Evolutionary conservation across 2,113 vertebrate species (phyloP).

Genomic region (Micromys minutus): DNA sequence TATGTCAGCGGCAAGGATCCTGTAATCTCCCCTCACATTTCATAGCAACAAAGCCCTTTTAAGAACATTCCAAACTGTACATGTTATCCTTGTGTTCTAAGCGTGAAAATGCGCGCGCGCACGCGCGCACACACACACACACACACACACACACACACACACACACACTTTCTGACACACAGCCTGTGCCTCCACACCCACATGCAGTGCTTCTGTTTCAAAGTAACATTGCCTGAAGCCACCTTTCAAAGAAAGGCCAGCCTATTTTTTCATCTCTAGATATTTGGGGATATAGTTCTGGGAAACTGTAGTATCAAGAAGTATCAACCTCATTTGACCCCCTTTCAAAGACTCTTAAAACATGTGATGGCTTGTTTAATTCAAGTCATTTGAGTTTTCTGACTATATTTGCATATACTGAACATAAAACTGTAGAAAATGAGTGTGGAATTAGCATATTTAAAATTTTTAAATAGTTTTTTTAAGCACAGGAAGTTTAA

Average conservation of each 20-base stretch:
- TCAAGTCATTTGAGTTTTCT: conserved; percentile 8
- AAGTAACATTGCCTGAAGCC: not conserved
- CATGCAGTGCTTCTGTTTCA: not conserved
- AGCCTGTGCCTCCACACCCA: no score
- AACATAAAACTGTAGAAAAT: conserved; percentile 24
- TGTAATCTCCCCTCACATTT: not conserved
- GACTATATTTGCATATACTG: conserved; percentile 34
- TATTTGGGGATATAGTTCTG: not conserved
- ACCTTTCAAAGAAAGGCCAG: not conserved
- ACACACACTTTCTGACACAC: not conserved
- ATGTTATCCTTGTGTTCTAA: not conserved
- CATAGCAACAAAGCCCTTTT: not conserved
- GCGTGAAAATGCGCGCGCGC: not conserved
- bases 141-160: not conserved
- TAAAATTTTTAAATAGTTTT: not conserved
- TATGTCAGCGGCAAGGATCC: conserved; percentile 11
- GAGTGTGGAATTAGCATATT: not conserved
- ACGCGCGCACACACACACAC: no score
- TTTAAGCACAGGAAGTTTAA: not conserved
- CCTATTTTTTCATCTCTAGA: conserved; percentile 8
- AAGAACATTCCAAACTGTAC: not conserved
- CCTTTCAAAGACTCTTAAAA: conserved; percentile 42
- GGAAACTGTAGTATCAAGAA: not conserved
- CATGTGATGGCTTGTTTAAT: not conserved
- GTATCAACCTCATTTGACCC: conserved; percentile 53